Evolutionary conservation across 1,140 invertebrate species (phyloP).

Genomic region (Atta cephalotes): DNA sequence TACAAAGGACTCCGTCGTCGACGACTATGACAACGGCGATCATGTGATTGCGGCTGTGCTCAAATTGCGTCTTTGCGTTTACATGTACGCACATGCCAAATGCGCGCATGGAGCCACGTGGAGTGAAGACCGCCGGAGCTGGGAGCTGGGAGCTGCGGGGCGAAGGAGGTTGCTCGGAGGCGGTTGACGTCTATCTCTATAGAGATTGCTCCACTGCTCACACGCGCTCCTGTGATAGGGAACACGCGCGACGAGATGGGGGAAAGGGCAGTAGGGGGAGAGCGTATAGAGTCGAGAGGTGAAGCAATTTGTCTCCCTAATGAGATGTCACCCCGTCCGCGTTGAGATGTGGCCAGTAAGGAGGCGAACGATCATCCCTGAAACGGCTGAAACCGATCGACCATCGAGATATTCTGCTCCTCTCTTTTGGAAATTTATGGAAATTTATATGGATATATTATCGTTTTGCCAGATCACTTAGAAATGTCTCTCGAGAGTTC

Average conservation of each 20-base stretch:
- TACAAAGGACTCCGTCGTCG: slow-evolving; percentile 48
- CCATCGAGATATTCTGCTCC: slow-evolving; percentile 64
- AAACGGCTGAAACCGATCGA: slow-evolving; percentile 73
- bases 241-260: slow-evolving; percentile 22
- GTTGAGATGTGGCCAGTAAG: slow-evolving; percentile 71
- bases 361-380: slow-evolving; percentile 63
- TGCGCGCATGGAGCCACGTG: slow-evolving; percentile 22
- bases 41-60: slow-evolving; percentile 11
- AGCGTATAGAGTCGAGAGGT: slow-evolving; percentile 80
- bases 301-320: slow-evolving; percentile 87
- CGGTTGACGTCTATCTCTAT: slow-evolving; percentile 53
- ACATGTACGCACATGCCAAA: slow-evolving; percentile 61
- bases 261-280: neutral
- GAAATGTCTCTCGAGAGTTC: slow-evolving; percentile 50
- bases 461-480: slow-evolving; percentile 51
- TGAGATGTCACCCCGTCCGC: slow-evolving; percentile 86
- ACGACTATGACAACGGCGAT: slow-evolving; percentile 12
- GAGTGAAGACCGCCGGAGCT: neutral
- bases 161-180: neutral
- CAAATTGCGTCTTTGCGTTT: slow-evolving; percentile 53
- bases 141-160: neutral
- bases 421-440: slow-evolving; percentile 36
- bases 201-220: slow-evolving; percentile 15
- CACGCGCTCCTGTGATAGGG: slow-evolving; percentile 25
- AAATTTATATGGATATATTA: slow-evolving; percentile 57